Conservation (phyloP, 2,888 invertebrate species). For the Melanargia galathea region DNA sequence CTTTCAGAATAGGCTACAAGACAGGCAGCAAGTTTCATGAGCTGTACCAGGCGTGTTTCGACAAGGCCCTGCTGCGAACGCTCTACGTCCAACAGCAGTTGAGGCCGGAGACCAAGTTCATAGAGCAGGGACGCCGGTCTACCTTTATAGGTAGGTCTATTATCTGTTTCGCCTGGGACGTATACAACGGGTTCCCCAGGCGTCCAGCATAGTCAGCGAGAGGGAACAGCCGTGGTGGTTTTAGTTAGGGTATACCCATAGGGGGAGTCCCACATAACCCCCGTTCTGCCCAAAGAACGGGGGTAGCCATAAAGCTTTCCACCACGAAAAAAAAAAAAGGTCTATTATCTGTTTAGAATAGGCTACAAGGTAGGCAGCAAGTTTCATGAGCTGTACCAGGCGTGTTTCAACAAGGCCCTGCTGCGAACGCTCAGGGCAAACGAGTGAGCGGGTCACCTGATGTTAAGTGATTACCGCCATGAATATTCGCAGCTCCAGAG, state of each 20-base stretch:
- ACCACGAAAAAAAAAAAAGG: too few species aligned
- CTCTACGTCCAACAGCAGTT: constrained; percentile 58
- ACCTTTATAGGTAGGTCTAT: constrained; percentile 56
- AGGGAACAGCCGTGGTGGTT: too few species aligned
- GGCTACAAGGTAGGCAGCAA: constrained; percentile 56
- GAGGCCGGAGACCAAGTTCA: constrained; percentile 46
- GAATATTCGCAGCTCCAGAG: too few species aligned
- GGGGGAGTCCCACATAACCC: too few species aligned
- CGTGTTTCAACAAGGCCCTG: constrained; percentile 56
- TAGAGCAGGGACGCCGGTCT: constrained; percentile 43
- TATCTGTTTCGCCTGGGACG: too few species aligned
- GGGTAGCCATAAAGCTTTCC: too few species aligned
- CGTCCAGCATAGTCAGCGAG: too few species aligned
- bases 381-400: constrained; percentile 58
- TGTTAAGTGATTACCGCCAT: too few species aligned
- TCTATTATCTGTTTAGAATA: constrained; percentile 51
- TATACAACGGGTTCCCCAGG: too few species aligned
- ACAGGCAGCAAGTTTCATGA: constrained; percentile 50
- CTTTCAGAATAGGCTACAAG: constrained; percentile 64
- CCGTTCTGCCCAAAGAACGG: too few species aligned
- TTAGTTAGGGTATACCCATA: too few species aligned
- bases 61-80: constrained; percentile 49
- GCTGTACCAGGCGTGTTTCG: constrained; percentile 65
- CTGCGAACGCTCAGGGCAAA: constrained; percentile 50
- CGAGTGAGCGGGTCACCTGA: too few species aligned